Conservation (phyloP, 2,797 vertebrate species). For the Moxostoma hubbsi region DNA sequence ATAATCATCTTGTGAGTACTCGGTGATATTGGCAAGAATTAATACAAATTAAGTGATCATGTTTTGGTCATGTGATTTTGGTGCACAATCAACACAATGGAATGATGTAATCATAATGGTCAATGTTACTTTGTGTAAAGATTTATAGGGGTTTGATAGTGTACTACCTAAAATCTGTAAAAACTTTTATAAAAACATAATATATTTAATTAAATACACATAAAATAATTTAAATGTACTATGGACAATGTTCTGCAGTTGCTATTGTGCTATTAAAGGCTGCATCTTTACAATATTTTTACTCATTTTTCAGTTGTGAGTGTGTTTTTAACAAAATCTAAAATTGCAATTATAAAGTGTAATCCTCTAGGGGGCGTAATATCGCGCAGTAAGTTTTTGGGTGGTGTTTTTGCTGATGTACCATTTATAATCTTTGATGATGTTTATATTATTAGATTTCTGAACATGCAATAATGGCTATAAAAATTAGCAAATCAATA, state of each 20-base stretch:
- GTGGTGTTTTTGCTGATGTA: too few relatives aligned
- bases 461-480: not conserved
- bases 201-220: slow-evolving; percentile 38
- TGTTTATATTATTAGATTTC: not conserved
- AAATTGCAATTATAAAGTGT: not conserved
- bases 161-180: slow-evolving; percentile 1
- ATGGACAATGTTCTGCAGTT: slow-evolving; percentile 29
- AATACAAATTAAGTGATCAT: not conserved
- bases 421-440: too few relatives aligned
- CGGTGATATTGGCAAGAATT: not conserved
- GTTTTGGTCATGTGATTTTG: too few relatives aligned
- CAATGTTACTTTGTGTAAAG: slow-evolving; percentile 5
- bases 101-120: not conserved
- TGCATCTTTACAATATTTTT: not conserved
- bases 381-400: not conserved
- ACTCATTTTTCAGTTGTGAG: not conserved
- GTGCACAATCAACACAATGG: not conserved
- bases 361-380: slow-evolving; percentile 35
- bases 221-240: not conserved
- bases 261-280: slow-evolving; percentile 39
- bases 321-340: too few relatives aligned
- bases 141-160: slow-evolving; percentile 17
- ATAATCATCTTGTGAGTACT: slow-evolving; percentile 26
- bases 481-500: not conserved
- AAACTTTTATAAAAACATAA: slow-evolving; percentile 30